Percentiles rank a stretch among this genome's conserved stretches.
These are phyloP conservation scores for Barbus barbus DNA, from an alignment of 2,113 vertebrate species.

Conservation along the genomic window DNA sequence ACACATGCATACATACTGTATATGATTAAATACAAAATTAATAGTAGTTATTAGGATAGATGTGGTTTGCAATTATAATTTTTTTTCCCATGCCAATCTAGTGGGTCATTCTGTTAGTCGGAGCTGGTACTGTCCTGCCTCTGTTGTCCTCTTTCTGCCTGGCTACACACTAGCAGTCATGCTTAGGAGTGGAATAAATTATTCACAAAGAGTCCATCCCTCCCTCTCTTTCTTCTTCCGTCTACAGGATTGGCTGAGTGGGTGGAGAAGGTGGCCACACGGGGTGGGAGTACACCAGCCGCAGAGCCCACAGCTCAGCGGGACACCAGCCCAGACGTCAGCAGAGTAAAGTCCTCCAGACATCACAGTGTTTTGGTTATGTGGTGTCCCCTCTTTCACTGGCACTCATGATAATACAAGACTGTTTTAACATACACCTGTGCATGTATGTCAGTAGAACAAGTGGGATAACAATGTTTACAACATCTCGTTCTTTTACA, in stretches of 20 bases:
- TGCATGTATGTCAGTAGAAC: conserved; percentile 32
- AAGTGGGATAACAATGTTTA: background rate
- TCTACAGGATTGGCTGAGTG: conserved; percentile 37
- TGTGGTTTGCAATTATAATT: no score
- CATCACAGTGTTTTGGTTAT: background rate
- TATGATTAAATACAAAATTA: no score
- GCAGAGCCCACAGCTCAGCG: conserved; percentile 45
- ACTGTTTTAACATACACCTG: conserved; percentile 50
- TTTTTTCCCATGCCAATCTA: no score
- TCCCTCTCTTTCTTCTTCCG: conserved; percentile 28
- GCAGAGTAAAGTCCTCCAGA: conserved; percentile 30
- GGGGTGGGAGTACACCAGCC: conserved; percentile 9
- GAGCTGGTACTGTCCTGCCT: conserved; percentile 5
- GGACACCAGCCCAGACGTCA: conserved; percentile 36
- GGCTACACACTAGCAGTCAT: conserved; percentile 68
- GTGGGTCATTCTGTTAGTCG: conserved; percentile 3
- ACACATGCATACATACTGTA: no score
- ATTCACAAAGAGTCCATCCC: conserved; percentile 64
- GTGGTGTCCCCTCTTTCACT: background rate
- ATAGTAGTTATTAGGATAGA: no score
- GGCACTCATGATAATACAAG: conserved; percentile 11
- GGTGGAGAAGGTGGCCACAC: conserved; percentile 22
- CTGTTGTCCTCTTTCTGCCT: conserved; percentile 68
- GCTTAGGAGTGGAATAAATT: conserved; percentile 69
- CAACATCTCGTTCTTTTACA: background rate